Evolutionary conservation across 2,888 invertebrate species (phyloP).

Genomic region (Calliphora vomitoria): DNA sequence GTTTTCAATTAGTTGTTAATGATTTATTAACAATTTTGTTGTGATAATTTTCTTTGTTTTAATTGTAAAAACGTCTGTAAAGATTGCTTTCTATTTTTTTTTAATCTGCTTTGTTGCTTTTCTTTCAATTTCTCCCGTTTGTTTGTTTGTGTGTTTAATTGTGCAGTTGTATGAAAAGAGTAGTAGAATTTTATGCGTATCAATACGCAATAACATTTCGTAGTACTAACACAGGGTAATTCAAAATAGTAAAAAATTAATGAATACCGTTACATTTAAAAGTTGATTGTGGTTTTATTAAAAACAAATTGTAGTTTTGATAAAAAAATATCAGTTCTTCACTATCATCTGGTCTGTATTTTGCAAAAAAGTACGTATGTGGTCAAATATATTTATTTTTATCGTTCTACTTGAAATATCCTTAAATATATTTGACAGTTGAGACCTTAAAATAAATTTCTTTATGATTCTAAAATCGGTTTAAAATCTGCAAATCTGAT

Average conservation of each 20-base stretch:
- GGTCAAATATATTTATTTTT: too few relatives aligned
- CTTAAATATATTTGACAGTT: too few relatives aligned
- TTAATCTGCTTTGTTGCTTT: conserved; percentile 27
- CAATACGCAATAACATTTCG: too few relatives aligned
- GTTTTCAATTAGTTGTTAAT: conserved; percentile 6
- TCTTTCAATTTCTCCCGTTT: conserved; percentile 23
- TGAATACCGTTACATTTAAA: neutral
- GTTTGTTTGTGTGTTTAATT: conserved; percentile 6
- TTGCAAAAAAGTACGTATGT: too few relatives aligned
- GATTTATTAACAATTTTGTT: neutral
- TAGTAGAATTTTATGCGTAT: neutral
- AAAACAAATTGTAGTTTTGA: too few relatives aligned
- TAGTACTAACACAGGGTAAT: conserved; percentile 12
- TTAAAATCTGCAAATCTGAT: too few relatives aligned
- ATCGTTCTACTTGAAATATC: too few relatives aligned
- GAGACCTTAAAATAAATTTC: too few relatives aligned
- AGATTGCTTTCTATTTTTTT: conserved; percentile 44
- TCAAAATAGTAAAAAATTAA: conserved; percentile 5
- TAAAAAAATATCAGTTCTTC: too few relatives aligned
- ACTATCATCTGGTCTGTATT: too few relatives aligned
- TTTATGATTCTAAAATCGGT: too few relatives aligned
- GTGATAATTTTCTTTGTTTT: conserved; percentile 23
- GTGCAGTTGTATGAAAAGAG: conserved; percentile 16
- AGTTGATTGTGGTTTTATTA: too few relatives aligned
- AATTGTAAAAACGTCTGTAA: conserved; percentile 1